Evolutionary conservation across 2,113 vertebrate species (phyloP).

Genomic region (Rhea americana): DNA sequence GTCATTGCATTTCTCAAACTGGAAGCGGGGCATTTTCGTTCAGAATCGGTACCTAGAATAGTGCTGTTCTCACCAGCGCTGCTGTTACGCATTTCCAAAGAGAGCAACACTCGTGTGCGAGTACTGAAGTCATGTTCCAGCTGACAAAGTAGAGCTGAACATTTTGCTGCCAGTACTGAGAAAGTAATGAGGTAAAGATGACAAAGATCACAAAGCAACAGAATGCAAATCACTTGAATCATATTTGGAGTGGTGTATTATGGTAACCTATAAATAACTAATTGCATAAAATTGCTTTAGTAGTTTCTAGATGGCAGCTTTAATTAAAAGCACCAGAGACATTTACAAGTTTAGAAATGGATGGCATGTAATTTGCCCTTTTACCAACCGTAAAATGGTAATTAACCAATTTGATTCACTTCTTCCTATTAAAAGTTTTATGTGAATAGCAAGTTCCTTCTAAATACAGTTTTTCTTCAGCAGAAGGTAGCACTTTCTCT

Average conservation of each 20-base stretch:
- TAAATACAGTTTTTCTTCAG: constrained; percentile 72
- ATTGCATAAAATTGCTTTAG: constrained; percentile 81
- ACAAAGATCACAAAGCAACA: constrained; percentile 71
- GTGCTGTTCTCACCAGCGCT: neutral
- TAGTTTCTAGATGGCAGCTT: constrained; percentile 79
- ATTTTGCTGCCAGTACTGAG: neutral
- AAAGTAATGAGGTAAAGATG: constrained; percentile 53
- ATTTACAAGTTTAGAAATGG: constrained; percentile 82
- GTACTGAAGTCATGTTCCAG: neutral
- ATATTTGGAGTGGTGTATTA: constrained; percentile 79
- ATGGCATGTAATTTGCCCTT: constrained; percentile 82
- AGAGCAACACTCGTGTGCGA: neutral
- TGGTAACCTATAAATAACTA: constrained; percentile 84
- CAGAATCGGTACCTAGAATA: constrained; percentile 1
- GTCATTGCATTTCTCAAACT: neutral
- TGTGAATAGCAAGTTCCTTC: constrained; percentile 73
- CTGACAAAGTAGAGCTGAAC: constrained; percentile 35
- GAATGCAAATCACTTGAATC: constrained; percentile 76
- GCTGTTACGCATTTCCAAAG: neutral
- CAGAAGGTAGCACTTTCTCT: constrained; percentile 69
- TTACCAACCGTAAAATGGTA: constrained; percentile 81
- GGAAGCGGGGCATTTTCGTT: neutral
- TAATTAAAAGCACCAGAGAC: constrained; percentile 82
- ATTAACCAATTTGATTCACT: constrained; percentile 83
- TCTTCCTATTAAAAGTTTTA: constrained; percentile 82